These are phyloP conservation scores for Pogonophryne albipinna DNA, from an alignment of 2,797 vertebrate genomes.

Conservation along the genomic window DNA sequence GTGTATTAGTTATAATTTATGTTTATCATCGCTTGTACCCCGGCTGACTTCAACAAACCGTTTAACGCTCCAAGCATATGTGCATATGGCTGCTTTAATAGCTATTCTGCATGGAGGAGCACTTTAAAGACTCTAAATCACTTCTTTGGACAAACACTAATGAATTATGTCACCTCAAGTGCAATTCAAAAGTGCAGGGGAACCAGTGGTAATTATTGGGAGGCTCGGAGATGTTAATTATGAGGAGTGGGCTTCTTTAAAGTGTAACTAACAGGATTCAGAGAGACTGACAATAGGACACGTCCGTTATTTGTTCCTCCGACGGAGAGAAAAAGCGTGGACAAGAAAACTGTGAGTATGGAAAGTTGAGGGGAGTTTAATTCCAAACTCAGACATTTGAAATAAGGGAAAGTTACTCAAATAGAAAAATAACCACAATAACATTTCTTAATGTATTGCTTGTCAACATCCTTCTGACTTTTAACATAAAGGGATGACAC, in stretches of 20 bases:
- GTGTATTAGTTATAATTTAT: conserved; percentile 99
- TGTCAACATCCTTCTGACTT: neutral
- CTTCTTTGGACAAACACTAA: conserved; percentile 87
- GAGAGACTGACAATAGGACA: conserved; percentile 7
- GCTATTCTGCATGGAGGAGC: conserved; percentile 98
- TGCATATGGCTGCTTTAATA: conserved; percentile 96
- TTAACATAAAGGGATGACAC: neutral
- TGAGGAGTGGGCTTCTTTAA: conserved; percentile 71
- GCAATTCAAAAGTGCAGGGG: conserved; percentile 76
- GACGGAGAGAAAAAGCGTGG: conserved; percentile 8
- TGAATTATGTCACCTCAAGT: conserved; percentile 85
- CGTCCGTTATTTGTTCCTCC: conserved; percentile 2
- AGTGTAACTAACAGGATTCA: conserved; percentile 69
- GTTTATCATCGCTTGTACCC: conserved; percentile 97
- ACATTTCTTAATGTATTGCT: neutral
- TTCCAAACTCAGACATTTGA: neutral
- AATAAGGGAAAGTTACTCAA: neutral
- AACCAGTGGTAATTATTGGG: conserved; percentile 78
- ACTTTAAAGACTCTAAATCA: conserved; percentile 86
- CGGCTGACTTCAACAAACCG: conserved; percentile 97
- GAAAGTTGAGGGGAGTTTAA: neutral
- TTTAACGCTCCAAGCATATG: conserved; percentile 94
- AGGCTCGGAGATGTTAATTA: conserved; percentile 74
- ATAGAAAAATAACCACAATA: neutral
- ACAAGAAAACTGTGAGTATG: neutral